phyloP scores from a whole-genome alignment of 2,797 vertebrate genomes.

The Neosilurus hyrtlii region DNA sequence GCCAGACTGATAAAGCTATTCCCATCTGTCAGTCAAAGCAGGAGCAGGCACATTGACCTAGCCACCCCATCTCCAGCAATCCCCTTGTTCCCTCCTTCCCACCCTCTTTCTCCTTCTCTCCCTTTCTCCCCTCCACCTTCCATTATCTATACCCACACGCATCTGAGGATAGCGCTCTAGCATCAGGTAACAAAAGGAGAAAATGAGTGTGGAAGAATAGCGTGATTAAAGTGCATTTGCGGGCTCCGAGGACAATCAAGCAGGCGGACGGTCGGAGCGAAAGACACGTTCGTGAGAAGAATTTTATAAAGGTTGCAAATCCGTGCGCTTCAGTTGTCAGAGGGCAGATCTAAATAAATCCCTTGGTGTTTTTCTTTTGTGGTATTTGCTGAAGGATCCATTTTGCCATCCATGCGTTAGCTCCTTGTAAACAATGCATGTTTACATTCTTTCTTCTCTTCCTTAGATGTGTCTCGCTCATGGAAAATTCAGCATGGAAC shows the following conservation, averaged over 20 bases:
- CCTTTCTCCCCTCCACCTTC: background rate
- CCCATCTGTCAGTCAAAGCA: conserved; percentile 66
- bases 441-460: conserved; percentile 37
- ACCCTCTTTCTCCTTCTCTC: background rate
- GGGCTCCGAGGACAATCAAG: conserved; percentile 35
- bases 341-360: conserved; percentile 44
- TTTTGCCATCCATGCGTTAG: conserved; percentile 44
- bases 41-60: conserved; percentile 51
- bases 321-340: conserved; percentile 35
- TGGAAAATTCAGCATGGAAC: conserved; percentile 38
- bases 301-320: conserved; percentile 38
- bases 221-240: conserved; percentile 34
- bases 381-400: conserved; percentile 49
- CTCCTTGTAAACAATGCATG: conserved; percentile 40
- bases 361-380: conserved; percentile 36
- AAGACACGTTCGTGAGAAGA: conserved; percentile 27
- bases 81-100: background rate
- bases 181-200: conserved; percentile 46
- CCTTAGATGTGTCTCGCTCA: conserved; percentile 43
- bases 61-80: conserved; percentile 24
- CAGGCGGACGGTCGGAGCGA: background rate
- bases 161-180: conserved; percentile 36
- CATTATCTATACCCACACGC: conserved; percentile 34
- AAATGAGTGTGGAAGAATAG: conserved; percentile 37
- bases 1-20: conserved; percentile 69